Percentiles rank a stretch among this genome's conserved stretches.
Conservation (phyloP, 2,888 invertebrate genomes). For the Sinotaia quadrata region DNA sequence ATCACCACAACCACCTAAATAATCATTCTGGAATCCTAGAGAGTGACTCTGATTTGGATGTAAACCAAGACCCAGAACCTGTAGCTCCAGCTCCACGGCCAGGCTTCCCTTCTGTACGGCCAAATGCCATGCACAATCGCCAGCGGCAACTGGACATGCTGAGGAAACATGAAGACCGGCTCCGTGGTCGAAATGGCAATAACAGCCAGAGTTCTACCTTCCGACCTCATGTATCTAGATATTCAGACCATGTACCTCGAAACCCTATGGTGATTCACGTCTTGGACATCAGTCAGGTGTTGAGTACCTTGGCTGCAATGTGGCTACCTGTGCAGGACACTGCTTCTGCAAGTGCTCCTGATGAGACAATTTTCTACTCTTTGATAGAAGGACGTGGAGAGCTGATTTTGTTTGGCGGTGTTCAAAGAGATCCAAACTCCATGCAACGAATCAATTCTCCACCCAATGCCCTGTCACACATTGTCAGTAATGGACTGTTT, state of each 20-base stretch:
- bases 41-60: conserved; percentile 32
- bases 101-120: conserved; percentile 67
- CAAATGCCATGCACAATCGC: conserved; percentile 74
- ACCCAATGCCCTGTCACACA: conserved; percentile 43
- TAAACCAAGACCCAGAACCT: conserved; percentile 39
- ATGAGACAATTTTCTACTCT: conserved; percentile 91
- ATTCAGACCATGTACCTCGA: conserved; percentile 14
- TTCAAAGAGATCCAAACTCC: conserved; percentile 73
- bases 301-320: conserved; percentile 73
- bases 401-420: conserved; percentile 96
- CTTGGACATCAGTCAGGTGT: conserved; percentile 81
- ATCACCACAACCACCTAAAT: not conserved
- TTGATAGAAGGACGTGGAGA: conserved; percentile 92
- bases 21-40: not conserved
- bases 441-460: conserved; percentile 59
- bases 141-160: conserved; percentile 79
- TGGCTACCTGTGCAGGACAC: conserved; percentile 67
- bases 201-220: conserved; percentile 5
- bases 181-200: conserved; percentile 44
- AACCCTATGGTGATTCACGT: conserved; percentile 88
- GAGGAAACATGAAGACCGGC: conserved; percentile 78
- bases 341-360: conserved; percentile 76
- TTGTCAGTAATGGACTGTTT: conserved; percentile 54
- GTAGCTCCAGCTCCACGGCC: conserved; percentile 4
- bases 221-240: not conserved